Evolutionary conservation across 2,113 vertebrate genomes (phyloP).

Genomic region (Capreolus pygargus): DNA sequence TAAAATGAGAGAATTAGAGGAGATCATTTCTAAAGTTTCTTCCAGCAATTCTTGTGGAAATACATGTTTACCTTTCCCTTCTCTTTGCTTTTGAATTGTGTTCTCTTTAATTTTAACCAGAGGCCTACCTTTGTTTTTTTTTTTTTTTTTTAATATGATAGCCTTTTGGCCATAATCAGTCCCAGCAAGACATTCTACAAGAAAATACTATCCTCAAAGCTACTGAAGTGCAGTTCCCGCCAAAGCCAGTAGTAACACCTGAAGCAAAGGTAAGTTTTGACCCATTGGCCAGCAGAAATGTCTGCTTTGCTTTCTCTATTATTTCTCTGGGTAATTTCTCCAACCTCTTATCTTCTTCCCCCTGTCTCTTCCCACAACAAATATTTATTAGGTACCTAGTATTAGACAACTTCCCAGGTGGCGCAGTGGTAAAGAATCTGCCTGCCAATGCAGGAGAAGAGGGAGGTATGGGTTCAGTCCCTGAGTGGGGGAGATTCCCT

Average conservation of each 20-base stretch:
- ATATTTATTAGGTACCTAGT: background rate
- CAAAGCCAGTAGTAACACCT: constrained; percentile 98
- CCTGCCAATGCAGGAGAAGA: background rate
- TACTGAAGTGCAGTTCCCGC: constrained; percentile 98
- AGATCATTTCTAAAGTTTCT: background rate
- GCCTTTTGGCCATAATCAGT: constrained; percentile 99
- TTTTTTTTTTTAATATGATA: constrained; percentile 72
- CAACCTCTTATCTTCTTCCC: background rate
- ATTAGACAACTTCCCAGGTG: background rate
- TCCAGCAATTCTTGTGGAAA: background rate
- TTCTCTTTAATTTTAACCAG: constrained; percentile 35
- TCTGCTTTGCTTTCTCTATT: background rate
- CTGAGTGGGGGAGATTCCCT: background rate
- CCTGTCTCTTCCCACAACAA: background rate
- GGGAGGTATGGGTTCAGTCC: background rate
- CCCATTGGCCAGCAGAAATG: background rate
- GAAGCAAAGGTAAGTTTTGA: constrained; percentile 94
- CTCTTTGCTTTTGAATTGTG: background rate
- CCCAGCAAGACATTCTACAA: constrained; percentile 98
- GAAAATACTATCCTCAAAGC: constrained; percentile 99
- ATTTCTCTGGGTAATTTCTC: background rate
- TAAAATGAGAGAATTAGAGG: background rate
- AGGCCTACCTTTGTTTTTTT: constrained; percentile 14
- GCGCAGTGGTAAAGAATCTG: background rate
- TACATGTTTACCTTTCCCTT: background rate